Evolutionary conservation across 1,140 invertebrate genomes (phyloP).

Genomic region (Caenorhabditis tropicalis): DNA sequence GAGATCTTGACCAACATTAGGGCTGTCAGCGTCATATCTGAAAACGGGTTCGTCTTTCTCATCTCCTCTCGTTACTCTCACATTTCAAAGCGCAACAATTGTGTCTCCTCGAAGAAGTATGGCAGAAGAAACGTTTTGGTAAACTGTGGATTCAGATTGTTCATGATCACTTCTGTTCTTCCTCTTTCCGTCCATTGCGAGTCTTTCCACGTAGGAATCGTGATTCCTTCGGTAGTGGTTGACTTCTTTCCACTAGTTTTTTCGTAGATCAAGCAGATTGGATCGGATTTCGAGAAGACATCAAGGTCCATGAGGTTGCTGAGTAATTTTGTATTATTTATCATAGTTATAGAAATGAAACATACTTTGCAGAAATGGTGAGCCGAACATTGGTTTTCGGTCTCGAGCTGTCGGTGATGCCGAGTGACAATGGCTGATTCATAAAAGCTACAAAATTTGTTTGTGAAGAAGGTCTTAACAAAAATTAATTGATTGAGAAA

Average conservation of each 20-base stretch:
- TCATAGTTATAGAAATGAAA: too few species aligned
- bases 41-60: constrained; percentile 47
- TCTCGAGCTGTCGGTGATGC: neutral
- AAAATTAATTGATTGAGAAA: neutral
- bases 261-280: constrained; percentile 64
- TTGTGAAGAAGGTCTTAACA: neutral
- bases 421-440: neutral
- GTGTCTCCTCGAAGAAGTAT: constrained; percentile 76
- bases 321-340: neutral
- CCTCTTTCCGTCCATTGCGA: constrained; percentile 72
- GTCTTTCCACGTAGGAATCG: neutral
- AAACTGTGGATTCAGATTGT: constrained; percentile 76
- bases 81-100: constrained; percentile 74
- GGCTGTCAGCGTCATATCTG: constrained; percentile 74
- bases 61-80: constrained; percentile 59
- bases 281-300: constrained; percentile 66
- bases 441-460: neutral
- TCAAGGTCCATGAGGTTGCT: constrained; percentile 64
- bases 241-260: constrained; percentile 10
- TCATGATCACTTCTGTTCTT: constrained; percentile 75
- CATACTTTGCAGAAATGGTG: constrained; percentile 51
- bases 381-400: constrained; percentile 41
- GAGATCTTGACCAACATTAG: constrained; percentile 61
- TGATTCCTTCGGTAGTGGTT: neutral
- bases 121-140: constrained; percentile 75